phyloP scores from a whole-genome alignment of 2,113 vertebrate genomes.

The Alosa alosa region DNA sequence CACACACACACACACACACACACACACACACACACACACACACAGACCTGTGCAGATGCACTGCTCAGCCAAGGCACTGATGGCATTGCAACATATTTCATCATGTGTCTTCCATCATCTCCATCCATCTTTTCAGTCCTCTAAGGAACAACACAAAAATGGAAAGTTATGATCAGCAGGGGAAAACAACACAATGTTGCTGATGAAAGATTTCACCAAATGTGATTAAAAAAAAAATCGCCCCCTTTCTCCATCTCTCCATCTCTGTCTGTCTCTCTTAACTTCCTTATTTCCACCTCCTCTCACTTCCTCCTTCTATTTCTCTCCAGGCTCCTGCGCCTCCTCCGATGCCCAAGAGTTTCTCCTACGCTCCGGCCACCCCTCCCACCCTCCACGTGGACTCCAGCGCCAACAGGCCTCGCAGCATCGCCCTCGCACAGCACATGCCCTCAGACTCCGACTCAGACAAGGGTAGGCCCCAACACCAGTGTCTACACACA shows the following conservation, averaged over 20 bases:
- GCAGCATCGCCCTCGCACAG: conserved; percentile 50
- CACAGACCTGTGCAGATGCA: not conserved
- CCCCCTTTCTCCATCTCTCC: not conserved
- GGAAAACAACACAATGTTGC: conserved; percentile 6
- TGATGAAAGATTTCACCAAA: not conserved
- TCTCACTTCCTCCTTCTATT: not conserved
- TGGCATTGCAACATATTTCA: not conserved
- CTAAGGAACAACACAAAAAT: not conserved
- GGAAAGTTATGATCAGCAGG: not conserved
- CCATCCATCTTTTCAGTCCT: not conserved
- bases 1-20: not conserved
- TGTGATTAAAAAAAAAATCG: not conserved
- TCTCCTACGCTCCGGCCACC: conserved; percentile 40
- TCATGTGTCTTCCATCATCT: not conserved
- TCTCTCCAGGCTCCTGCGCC: conserved; percentile 53
- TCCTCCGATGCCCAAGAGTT: conserved; percentile 45
- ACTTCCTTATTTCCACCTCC: not conserved
- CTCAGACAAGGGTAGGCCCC: conserved; percentile 65
- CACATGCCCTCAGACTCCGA: conserved; percentile 48
- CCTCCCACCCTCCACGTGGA: conserved; percentile 32
- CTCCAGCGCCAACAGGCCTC: conserved; percentile 48
- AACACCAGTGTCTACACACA: not conserved
- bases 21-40: not conserved
- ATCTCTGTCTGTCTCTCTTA: conserved; percentile 6
- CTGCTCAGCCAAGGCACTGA: not conserved